Evolutionary conservation across 2,113 vertebrate species (phyloP).

Genomic region (Gymnarchus niloticus): DNA sequence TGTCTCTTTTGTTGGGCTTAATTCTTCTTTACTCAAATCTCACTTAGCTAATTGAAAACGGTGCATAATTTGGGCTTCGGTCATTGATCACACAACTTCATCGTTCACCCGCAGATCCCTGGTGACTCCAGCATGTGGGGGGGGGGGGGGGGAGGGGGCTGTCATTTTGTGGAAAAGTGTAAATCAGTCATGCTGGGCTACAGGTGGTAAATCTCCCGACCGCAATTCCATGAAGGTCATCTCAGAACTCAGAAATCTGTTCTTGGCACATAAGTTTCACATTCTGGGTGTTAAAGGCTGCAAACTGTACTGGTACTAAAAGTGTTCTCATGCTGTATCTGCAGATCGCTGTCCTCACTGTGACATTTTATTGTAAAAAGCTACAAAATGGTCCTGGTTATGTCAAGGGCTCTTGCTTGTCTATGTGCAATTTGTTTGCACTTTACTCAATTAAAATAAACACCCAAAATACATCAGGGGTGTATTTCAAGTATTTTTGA

Average conservation of each 20-base stretch:
- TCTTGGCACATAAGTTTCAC: neutral
- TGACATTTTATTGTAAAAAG: neutral
- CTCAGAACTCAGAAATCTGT: neutral
- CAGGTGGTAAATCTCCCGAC: neutral
- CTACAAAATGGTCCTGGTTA: neutral
- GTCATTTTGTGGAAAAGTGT: neutral
- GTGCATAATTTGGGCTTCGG: constrained; percentile 30
- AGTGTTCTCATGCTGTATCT: neutral
- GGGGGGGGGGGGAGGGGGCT: no score
- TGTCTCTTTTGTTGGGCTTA: neutral
- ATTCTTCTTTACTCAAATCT: constrained; percentile 21
- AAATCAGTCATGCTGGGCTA: neutral
- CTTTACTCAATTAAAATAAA: neutral
- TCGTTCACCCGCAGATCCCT: neutral
- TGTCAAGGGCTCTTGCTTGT: neutral
- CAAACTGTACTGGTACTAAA: no score
- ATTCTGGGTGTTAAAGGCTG: neutral
- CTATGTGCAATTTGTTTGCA: neutral
- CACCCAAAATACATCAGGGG: no score
- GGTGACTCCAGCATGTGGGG: neutral
- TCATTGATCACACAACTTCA: neutral
- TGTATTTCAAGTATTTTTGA: neutral
- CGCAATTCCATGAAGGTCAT: neutral
- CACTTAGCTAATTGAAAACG: constrained; percentile 14
- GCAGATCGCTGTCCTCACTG: neutral